These are phyloP conservation scores for Crocodylus rhombifer DNA, from an alignment of 2,797 vertebrate genomes.

Conservation along the genomic window DNA sequence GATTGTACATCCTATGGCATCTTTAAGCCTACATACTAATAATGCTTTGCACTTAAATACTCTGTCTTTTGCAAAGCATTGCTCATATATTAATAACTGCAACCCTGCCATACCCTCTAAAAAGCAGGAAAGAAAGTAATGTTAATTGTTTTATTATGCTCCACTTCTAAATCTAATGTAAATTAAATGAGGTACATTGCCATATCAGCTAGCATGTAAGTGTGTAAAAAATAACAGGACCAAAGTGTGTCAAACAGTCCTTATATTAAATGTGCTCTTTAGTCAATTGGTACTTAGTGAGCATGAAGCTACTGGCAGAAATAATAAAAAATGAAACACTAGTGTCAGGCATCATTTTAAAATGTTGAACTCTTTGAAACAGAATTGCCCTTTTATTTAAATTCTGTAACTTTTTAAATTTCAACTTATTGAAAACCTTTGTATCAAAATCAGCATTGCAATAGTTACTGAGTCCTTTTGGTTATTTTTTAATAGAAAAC, in stretches of 20 bases:
- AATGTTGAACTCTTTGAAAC: background rate
- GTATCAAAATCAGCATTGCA: background rate
- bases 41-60: conserved; percentile 60
- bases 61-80: conserved; percentile 69
- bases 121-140: conserved; percentile 64
- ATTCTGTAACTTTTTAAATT: background rate
- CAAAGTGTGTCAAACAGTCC: conserved; percentile 38
- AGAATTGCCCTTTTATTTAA: background rate
- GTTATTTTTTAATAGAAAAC: no score
- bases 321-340: conserved; percentile 32
- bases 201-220: conserved; percentile 49
- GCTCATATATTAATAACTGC: conserved; percentile 75
- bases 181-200: conserved; percentile 56
- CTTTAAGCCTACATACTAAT: conserved; percentile 54
- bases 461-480: background rate
- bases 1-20: background rate
- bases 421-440: background rate
- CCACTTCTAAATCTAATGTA: conserved; percentile 63
- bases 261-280: conserved; percentile 32
- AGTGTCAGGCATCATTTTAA: background rate
- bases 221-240: conserved; percentile 50
- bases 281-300: conserved; percentile 5
- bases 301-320: background rate
- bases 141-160: conserved; percentile 44
- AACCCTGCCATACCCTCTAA: conserved; percentile 46